Percentiles rank a stretch among this genome's conserved stretches.
Conservation (phyloP, 2,113 vertebrate genomes). For the Sporophila hypoxantha region DNA sequence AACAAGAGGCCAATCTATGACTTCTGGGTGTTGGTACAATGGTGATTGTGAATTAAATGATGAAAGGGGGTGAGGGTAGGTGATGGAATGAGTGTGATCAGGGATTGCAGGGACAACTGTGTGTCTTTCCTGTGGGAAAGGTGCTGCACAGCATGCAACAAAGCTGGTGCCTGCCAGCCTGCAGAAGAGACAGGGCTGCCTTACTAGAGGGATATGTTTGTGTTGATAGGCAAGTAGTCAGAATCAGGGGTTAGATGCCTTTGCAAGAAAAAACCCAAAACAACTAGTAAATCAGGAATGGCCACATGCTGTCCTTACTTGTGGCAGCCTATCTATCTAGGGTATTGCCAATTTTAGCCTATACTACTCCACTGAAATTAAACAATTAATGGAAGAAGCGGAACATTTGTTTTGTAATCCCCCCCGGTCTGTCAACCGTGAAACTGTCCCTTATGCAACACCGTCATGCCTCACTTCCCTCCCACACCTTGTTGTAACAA, state of each 20-base stretch:
- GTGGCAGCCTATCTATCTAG: background rate
- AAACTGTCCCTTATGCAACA: background rate
- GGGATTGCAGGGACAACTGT: background rate
- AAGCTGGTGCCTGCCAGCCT: background rate
- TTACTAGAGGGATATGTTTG: fast-evolving
- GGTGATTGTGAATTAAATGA: background rate
- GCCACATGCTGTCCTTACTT: background rate
- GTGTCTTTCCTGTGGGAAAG: background rate
- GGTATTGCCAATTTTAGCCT: background rate
- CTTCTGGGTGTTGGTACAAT: background rate
- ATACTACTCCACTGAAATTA: background rate
- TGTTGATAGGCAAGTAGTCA: background rate
- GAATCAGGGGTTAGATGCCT: background rate
- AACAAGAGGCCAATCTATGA: background rate
- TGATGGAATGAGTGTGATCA: background rate
- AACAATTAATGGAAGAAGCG: background rate
- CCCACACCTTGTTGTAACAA: background rate
- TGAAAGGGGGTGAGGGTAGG: background rate
- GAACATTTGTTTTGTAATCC: background rate
- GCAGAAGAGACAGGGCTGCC: background rate
- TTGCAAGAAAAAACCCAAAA: background rate
- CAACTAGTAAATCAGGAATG: background rate
- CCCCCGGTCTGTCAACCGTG: background rate
- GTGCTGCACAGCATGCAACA: background rate
- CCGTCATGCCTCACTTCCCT: background rate